A percentile compares a stretch with the other conserved stretches of the same genome.
Evolutionary conservation across 2,113 vertebrate species (phyloP).

Genomic region (Tympanuchus pallidicinctus): DNA sequence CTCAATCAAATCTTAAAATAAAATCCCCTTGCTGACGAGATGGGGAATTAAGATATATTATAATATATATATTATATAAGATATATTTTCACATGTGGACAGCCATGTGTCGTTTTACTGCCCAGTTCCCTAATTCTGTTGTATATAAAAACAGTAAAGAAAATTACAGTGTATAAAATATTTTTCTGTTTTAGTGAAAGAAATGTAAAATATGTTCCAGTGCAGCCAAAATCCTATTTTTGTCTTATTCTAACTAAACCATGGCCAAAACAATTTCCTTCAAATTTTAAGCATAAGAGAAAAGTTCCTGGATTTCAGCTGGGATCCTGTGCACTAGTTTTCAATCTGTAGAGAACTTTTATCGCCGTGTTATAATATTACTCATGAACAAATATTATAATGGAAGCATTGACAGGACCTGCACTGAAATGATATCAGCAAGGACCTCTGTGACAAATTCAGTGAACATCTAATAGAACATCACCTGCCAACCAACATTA

Average conservation of each 20-base stretch:
- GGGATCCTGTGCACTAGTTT: neutral
- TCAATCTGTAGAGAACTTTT: slow-evolving; percentile 48
- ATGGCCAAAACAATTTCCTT: slow-evolving; percentile 44
- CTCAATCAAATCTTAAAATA: neutral
- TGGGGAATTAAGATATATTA: neutral
- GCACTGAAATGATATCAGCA: neutral
- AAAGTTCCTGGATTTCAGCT: slow-evolving; percentile 22
- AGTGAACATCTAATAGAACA: slow-evolving; percentile 51
- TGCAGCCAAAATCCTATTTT: slow-evolving; percentile 45
- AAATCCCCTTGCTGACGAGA: neutral
- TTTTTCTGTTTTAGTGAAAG: slow-evolving; percentile 16
- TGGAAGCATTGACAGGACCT: slow-evolving; percentile 48
- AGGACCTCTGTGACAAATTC: slow-evolving; percentile 15
- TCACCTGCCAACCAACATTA: slow-evolving; percentile 1
- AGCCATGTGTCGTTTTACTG: neutral
- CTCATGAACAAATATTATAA: slow-evolving; percentile 57
- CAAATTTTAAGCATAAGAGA: slow-evolving; percentile 45
- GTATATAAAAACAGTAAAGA: slow-evolving; percentile 21
- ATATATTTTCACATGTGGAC: neutral
- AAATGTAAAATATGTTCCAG: slow-evolving; percentile 44
- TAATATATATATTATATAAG: neutral
- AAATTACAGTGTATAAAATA: neutral
- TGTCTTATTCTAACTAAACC: slow-evolving; percentile 38
- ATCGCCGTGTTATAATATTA: slow-evolving; percentile 30
- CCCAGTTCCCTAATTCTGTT: slow-evolving; percentile 5